Evolutionary conservation across 2,888 invertebrate genomes (phyloP).

Genomic region (Rhogogaster chlorosoma): DNA sequence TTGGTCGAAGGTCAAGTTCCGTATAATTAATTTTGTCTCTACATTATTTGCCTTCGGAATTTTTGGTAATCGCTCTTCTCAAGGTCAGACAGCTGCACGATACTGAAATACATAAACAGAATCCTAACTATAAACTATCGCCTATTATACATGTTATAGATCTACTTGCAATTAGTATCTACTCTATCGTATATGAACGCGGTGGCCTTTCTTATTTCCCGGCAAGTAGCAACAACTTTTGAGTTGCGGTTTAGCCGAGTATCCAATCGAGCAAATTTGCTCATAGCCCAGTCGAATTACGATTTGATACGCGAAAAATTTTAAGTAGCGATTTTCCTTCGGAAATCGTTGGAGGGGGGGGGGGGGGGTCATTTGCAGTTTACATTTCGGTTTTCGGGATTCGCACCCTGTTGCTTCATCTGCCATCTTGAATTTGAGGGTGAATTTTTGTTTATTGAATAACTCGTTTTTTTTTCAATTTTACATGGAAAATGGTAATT

Average conservation of each 20-base stretch:
- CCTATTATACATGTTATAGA: not conserved
- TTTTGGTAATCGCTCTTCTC: not conserved
- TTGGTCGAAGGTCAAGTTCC: conserved; percentile 16
- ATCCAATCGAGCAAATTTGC: not conserved
- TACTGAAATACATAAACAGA: not conserved
- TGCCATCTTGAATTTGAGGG: too few relatives aligned
- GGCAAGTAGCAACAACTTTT: not conserved
- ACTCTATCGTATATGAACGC: not conserved
- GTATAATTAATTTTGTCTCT: not conserved
- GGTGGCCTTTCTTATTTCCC: conserved; percentile 1
- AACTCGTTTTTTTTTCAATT: too few relatives aligned
- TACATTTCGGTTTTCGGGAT: too few relatives aligned
- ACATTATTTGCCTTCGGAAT: not conserved
- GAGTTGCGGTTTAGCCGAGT: not conserved
- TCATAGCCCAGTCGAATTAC: too few relatives aligned
- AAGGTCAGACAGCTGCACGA: not conserved
- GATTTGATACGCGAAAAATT: too few relatives aligned
- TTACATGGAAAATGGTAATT: too few relatives aligned
- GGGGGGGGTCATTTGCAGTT: too few relatives aligned
- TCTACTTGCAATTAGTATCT: not conserved
- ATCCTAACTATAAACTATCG: not conserved
- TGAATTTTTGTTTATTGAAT: too few relatives aligned
- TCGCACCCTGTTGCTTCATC: too few relatives aligned
- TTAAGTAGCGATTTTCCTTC: too few relatives aligned
- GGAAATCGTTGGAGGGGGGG: too few relatives aligned